phyloP scores from a whole-genome alignment of 2,888 invertebrate genomes.

The Lottia scabra region DNA sequence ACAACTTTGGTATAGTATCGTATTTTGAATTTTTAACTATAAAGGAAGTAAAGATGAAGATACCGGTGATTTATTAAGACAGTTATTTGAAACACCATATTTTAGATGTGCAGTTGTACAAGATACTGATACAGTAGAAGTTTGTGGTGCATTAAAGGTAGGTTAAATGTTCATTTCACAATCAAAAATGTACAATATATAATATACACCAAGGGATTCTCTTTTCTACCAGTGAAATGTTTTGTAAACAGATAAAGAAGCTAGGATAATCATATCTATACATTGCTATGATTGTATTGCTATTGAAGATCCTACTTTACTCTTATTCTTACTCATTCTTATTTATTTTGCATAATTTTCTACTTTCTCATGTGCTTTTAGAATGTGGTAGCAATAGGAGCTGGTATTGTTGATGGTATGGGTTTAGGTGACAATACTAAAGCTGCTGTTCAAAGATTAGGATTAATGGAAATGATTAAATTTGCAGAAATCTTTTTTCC shows the following conservation, averaged over 20 bases:
- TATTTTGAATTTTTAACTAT: no score
- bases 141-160: conserved; percentile 98
- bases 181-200: background rate
- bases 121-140: conserved; percentile 97
- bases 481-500: conserved; percentile 79
- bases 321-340: no score
- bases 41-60: conserved; percentile 67
- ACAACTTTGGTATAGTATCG: no score
- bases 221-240: no score
- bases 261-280: no score
- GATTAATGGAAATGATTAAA: conserved; percentile 99
- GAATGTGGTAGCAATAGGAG: conserved; percentile 99
- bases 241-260: no score
- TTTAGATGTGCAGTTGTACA: conserved; percentile 96
- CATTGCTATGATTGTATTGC: no score
- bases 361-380: conserved; percentile 67
- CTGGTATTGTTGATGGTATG: conserved; percentile 97
- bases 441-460: conserved; percentile 96
- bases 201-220: no score
- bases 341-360: no score
- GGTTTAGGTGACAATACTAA: conserved; percentile 97
- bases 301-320: no score
- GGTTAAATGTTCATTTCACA: conserved; percentile 8
- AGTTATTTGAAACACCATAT: conserved; percentile 92
- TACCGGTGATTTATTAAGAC: conserved; percentile 83